phyloP scores from a whole-genome alignment of 2,888 invertebrate species.

The Caenorhabditis angaria region DNA sequence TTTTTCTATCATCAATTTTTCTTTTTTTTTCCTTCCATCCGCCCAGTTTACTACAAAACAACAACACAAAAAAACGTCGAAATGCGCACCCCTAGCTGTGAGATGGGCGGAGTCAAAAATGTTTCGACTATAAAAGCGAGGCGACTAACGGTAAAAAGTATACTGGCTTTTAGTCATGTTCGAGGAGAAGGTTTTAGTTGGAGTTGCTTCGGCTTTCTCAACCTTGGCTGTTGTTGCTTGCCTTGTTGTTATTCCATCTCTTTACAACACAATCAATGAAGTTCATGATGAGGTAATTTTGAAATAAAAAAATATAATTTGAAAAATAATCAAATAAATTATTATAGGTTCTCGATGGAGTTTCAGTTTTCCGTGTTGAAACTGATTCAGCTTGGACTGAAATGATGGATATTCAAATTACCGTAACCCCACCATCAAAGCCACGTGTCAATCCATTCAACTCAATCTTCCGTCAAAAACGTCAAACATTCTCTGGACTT shows the following conservation, averaged over 20 bases:
- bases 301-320: background rate
- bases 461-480: constrained; percentile 66
- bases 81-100: too few relatives aligned
- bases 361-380: constrained; percentile 67
- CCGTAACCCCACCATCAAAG: constrained; percentile 65
- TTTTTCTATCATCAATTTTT: background rate
- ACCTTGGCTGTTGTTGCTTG: constrained; percentile 61
- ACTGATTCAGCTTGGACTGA: constrained; percentile 69
- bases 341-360: constrained; percentile 52
- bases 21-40: too few relatives aligned
- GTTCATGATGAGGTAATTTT: constrained; percentile 54
- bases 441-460: constrained; percentile 62
- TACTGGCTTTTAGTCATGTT: constrained; percentile 41
- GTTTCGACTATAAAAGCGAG: constrained; percentile 23
- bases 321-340: background rate
- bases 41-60: too few relatives aligned
- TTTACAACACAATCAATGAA: constrained; percentile 66
- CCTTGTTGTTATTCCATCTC: constrained; percentile 62
- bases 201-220: constrained; percentile 49
- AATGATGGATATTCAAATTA: too few relatives aligned
- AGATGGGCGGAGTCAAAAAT: background rate
- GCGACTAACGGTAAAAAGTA: constrained; percentile 15
- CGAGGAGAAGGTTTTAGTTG: constrained; percentile 57
- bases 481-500: too few relatives aligned
- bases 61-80: too few relatives aligned